phyloP scores from a whole-genome alignment of 2,888 invertebrate genomes.

The Zaprionus lineosus region DNA sequence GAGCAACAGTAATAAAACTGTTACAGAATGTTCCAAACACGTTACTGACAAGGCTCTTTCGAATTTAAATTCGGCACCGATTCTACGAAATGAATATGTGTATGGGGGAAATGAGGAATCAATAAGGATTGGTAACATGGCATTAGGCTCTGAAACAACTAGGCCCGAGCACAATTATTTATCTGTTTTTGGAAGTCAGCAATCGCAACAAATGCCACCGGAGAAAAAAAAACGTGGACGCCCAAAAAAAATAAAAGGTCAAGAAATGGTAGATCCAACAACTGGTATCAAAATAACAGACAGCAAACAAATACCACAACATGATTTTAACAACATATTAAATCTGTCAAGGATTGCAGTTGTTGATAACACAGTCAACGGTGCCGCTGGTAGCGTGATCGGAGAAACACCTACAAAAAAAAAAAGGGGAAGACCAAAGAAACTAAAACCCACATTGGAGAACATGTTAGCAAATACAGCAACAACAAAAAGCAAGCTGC shows the following conservation, averaged over 20 bases:
- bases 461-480: slow-evolving; percentile 32
- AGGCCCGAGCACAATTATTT: slow-evolving; percentile 43
- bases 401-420: slow-evolving; percentile 89
- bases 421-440: slow-evolving; percentile 94
- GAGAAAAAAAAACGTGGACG: slow-evolving; percentile 94
- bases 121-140: slow-evolving; percentile 15
- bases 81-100: slow-evolving; percentile 18
- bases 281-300: slow-evolving; percentile 79
- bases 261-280: slow-evolving; percentile 85
- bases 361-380: background rate
- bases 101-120: slow-evolving; percentile 36
- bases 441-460: slow-evolving; percentile 86
- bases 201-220: slow-evolving; percentile 83
- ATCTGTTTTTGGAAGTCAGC: slow-evolving; percentile 33
- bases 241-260: slow-evolving; percentile 88
- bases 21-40: slow-evolving; percentile 24
- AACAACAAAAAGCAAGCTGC: slow-evolving; percentile 80
- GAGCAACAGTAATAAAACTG: slow-evolving; percentile 7
- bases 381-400: slow-evolving; percentile 70
- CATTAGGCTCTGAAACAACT: background rate
- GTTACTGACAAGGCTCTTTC: slow-evolving; percentile 34
- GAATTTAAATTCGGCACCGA: slow-evolving; percentile 20
- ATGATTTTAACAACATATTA: slow-evolving; percentile 81
- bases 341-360: slow-evolving; percentile 72
- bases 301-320: slow-evolving; percentile 81